Base-by-base conservation (phyloP, 2,113 vertebrate genomes). In the Brienomyrus brachyistius region DNA sequence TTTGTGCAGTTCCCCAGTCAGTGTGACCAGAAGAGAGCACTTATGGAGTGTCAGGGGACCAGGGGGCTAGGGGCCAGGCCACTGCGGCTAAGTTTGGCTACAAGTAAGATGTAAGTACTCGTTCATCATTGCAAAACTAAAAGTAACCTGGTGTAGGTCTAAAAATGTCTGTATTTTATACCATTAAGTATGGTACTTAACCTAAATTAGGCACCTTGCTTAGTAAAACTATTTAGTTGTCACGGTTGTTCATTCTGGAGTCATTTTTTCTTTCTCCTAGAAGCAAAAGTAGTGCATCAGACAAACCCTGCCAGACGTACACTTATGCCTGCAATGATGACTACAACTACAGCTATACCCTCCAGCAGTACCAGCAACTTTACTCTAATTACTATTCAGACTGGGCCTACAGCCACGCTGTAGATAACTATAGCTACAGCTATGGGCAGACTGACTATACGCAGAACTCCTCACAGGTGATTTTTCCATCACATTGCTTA, bases 1-100 rank as follows among this genome's bases (percentile, higher is more conserved):
- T 99, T 99, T 54, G 98, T 99, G 91, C 97, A 98, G 89, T 99
- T 99, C 94, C 97, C 97, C 0, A 97, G 97, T 88, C 97, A 98
- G 89, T 92, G 97, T 93, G 96, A 98, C 88, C 98, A 98, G 96
- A 99, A 97, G 92, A 94, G 96, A 88, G 98, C 97, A 0, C 91
- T 99, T 87, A 96, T 96, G 0, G 98, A 98, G 93, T 98, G 97
- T 92, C 98, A 99, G 91, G 97, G 98, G 10, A 96, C 97, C 0
- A 92, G 97, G 47, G 98, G 98, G 3, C 94, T 99, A 88, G 97
- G 98, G 4, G 94, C 95, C 0, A 99, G 97, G 91, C 96, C 97
- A 1, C 95, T 99, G n/a, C 95, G 97, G 47, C 94, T 99, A 85
- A 98, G 97, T 70, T 95, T 98, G 94, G 98, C 98, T 84, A 97